phyloP scores from a whole-genome alignment of 2,888 invertebrate genomes.

The Drosophila nr. perissopoda region DNA sequence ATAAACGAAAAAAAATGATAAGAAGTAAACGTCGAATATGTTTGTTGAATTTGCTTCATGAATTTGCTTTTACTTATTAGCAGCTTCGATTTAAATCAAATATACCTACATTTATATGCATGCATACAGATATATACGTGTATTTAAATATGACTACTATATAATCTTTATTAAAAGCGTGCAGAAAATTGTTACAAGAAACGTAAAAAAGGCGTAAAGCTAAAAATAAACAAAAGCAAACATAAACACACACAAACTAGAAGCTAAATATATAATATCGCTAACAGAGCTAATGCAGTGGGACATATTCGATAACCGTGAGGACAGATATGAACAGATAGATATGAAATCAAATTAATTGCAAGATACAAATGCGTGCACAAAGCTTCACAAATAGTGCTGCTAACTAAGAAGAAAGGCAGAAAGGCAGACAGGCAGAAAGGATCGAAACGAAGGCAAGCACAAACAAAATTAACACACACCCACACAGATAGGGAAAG shows the following conservation, averaged over 20 bases:
- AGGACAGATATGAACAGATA: conserved; percentile 17
- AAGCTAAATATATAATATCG: conserved; percentile 18
- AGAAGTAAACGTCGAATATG: conserved; percentile 53
- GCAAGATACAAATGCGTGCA: conserved; percentile 34
- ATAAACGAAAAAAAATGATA: conserved; percentile 8
- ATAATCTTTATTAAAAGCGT: conserved; percentile 71
- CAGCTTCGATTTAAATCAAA: conserved; percentile 78
- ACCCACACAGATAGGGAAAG: conserved; percentile 20
- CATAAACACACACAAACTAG: conserved; percentile 9
- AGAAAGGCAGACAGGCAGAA: background rate
- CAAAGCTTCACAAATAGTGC: conserved; percentile 36
- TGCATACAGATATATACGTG: conserved; percentile 29
- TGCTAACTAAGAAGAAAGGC: conserved; percentile 22
- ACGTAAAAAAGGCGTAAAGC: conserved; percentile 8
- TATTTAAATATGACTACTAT: conserved; percentile 65
- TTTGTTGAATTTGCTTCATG: conserved; percentile 71
- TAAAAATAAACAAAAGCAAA: conserved; percentile 10
- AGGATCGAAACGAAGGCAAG: conserved; percentile 33
- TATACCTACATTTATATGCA: conserved; percentile 58
- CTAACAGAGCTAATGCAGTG: conserved; percentile 19
- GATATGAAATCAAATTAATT: conserved; percentile 23
- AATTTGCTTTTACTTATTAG: conserved; percentile 76
- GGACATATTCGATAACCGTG: conserved; percentile 17
- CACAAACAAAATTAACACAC: conserved; percentile 49
- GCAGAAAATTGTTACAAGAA: conserved; percentile 39